These are phyloP conservation scores for Synanthedon andrenaeformis DNA, from an alignment of 2,888 invertebrate species.

Conservation along the genomic window DNA sequence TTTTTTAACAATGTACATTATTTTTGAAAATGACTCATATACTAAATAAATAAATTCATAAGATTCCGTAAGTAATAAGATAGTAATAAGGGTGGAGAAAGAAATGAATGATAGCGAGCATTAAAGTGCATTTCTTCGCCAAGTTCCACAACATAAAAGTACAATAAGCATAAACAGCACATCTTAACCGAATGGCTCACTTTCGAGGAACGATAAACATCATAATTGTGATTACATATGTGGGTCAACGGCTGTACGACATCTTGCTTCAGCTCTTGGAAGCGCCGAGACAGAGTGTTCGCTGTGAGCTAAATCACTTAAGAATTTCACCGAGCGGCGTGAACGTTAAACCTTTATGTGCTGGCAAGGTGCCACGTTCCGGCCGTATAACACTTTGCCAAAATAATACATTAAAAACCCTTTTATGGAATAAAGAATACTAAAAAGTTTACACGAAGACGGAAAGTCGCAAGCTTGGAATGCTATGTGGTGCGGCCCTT, in stretches of 20 bases:
- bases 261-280: constrained; percentile 56
- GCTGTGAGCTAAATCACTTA: constrained; percentile 58
- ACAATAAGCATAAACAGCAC: constrained; percentile 22
- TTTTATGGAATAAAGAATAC: constrained; percentile 44
- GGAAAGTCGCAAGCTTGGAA: constrained; percentile 13
- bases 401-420: constrained; percentile 63
- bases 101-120: constrained; percentile 8
- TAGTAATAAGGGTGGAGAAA: constrained; percentile 4
- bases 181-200: constrained; percentile 32
- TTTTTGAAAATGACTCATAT: no score
- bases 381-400: constrained; percentile 48
- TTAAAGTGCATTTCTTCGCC: constrained; percentile 13
- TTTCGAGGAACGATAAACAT: constrained; percentile 35
- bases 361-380: constrained; percentile 48
- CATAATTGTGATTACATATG: constrained; percentile 52
- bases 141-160: constrained; percentile 13
- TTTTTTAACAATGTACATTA: no score
- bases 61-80: no score
- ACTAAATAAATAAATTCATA: no score
- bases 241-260: constrained; percentile 52
- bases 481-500: constrained; percentile 29
- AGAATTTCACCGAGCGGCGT: constrained; percentile 41
- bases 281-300: constrained; percentile 36
- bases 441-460: constrained; percentile 33
- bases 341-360: constrained; percentile 57